Conservation (phyloP, 1,140 invertebrate species). For the Oppia nitens region DNA sequence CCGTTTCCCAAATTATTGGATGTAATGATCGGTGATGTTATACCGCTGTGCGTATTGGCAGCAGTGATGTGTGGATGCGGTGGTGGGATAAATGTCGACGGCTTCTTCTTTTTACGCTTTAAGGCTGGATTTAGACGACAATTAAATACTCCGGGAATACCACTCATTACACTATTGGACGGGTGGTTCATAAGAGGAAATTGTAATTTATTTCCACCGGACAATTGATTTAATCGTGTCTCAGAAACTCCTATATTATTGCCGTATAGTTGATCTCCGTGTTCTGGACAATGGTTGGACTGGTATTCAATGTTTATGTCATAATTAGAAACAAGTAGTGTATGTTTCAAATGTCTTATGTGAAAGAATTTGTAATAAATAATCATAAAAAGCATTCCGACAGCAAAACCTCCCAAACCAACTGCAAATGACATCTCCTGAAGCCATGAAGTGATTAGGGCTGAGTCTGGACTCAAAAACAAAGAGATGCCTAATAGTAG, state of each 20-base stretch:
- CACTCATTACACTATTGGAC: slow-evolving; percentile 1
- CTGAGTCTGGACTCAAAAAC: slow-evolving; percentile 29
- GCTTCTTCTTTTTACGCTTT: slow-evolving; percentile 73
- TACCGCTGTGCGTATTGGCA: neutral
- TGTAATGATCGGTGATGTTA: neutral
- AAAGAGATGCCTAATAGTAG: slow-evolving; percentile 50
- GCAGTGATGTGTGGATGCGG: slow-evolving; percentile 28
- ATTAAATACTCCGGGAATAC: slow-evolving; percentile 68
- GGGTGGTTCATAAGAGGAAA: neutral
- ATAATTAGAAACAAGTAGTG: neutral
- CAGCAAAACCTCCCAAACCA: slow-evolving; percentile 46
- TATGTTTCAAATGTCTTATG: slow-evolving; percentile 16
- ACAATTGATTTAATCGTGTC: neutral
- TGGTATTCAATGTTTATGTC: neutral
- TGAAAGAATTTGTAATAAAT: slow-evolving; percentile 66
- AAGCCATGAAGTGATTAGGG: slow-evolving; percentile 34
- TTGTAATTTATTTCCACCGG: neutral
- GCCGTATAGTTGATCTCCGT: neutral
- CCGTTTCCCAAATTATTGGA: neutral
- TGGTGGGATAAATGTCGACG: slow-evolving; percentile 63
- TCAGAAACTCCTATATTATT: neutral
- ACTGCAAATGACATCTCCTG: slow-evolving; percentile 40
- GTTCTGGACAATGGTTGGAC: neutral
- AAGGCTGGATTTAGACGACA: slow-evolving; percentile 61
- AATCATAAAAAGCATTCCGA: slow-evolving; percentile 65